Conservation (phyloP, 2,113 vertebrate species). For the Ctenomys sociabilis region DNA sequence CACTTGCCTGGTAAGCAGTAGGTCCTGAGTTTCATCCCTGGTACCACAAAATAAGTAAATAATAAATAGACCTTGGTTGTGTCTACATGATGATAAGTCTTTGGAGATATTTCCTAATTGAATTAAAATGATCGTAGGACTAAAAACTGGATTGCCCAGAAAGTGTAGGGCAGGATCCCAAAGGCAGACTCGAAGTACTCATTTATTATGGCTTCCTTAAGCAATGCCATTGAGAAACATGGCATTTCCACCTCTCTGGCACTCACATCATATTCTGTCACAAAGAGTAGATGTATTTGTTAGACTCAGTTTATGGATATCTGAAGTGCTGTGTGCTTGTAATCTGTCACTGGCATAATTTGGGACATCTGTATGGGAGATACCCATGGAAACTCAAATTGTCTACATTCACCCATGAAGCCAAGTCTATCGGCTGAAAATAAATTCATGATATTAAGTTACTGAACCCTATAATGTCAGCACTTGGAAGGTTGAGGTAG, state of each 20-base stretch:
- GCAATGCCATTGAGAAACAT: not conserved
- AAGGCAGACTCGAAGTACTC: not conserved
- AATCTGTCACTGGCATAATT: not conserved
- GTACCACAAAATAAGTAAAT: no score
- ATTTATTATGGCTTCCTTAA: not conserved
- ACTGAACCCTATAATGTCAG: not conserved
- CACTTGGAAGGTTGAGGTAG: not conserved
- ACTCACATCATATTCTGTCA: not conserved
- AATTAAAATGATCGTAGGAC: not conserved
- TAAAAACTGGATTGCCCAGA: not conserved
- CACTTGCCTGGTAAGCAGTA: no score
- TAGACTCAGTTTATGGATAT: not conserved
- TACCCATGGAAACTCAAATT: not conserved
- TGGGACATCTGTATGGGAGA: not conserved
- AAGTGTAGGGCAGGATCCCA: not conserved
- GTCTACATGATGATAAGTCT: not conserved
- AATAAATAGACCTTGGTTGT: not conserved
- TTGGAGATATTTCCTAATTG: not conserved
- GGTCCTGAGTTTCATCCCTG: no score
- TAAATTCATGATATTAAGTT: conserved; percentile 28
- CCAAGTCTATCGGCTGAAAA: conserved; percentile 29
- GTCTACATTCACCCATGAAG: not conserved
- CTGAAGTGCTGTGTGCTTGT: not conserved
- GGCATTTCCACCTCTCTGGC: not conserved
- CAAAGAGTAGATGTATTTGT: not conserved